phyloP scores from a whole-genome alignment of 2,797 vertebrate species.

The Anguilla pacifica region DNA sequence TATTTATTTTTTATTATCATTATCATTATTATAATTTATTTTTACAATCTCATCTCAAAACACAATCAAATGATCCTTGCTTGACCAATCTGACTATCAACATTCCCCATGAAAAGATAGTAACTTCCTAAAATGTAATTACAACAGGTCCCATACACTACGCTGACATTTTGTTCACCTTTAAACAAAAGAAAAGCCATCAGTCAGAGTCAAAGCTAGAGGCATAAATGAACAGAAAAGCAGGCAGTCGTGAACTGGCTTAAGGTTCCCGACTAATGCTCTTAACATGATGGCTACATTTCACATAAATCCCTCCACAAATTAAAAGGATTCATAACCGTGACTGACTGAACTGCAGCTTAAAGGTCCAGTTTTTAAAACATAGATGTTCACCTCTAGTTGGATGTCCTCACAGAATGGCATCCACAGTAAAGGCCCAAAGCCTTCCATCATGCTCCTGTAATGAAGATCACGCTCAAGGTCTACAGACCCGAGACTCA shows the following conservation, averaged over 20 bases:
- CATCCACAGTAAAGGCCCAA: neutral
- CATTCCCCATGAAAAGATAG: neutral
- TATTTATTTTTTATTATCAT: neutral
- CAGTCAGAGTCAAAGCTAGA: neutral
- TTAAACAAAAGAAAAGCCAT: neutral
- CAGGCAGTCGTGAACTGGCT: neutral
- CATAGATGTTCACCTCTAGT: neutral
- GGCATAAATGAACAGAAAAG: neutral
- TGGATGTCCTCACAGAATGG: neutral
- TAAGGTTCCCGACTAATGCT: neutral
- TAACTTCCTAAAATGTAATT: no score
- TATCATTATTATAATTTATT: no score
- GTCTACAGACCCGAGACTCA: constrained; percentile 40
- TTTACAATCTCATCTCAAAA: neutral
- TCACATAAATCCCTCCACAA: neutral
- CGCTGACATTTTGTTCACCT: neutral
- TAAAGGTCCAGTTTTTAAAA: neutral
- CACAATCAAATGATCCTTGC: neutral
- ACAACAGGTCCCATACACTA: neutral
- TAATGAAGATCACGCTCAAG: constrained; percentile 14
- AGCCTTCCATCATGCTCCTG: neutral
- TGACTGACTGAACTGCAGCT: neutral
- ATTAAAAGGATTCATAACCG: neutral
- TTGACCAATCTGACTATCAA: neutral
- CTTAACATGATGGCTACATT: neutral